phyloP scores from a whole-genome alignment of 2,797 vertebrate genomes.

The Miichthys miiuy region DNA sequence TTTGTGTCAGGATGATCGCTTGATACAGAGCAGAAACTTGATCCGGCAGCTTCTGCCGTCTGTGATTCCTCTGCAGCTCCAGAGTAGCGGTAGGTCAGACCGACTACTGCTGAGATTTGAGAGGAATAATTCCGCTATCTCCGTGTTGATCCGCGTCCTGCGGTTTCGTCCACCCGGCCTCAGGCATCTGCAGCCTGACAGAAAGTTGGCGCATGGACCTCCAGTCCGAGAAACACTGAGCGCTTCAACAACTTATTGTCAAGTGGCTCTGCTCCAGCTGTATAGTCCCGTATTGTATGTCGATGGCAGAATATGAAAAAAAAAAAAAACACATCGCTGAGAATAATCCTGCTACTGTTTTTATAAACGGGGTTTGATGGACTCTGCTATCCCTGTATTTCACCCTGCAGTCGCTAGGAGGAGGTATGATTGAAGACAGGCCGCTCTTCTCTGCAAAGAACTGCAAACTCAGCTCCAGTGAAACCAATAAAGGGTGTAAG shows the following conservation, averaged over 20 bases:
- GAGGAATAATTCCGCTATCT: constrained; percentile 63
- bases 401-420: constrained; percentile 76
- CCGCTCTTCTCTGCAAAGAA: not conserved
- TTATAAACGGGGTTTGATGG: constrained; percentile 1
- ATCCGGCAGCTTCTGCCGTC: constrained; percentile 15
- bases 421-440: constrained; percentile 68
- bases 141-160: constrained; percentile 60
- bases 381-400: constrained; percentile 52
- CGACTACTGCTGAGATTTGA: constrained; percentile 50
- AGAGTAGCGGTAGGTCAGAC: constrained; percentile 39
- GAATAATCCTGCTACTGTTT: constrained; percentile 18
- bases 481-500: not conserved
- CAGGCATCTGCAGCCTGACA: constrained; percentile 58
- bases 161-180: constrained; percentile 54
- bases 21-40: constrained; percentile 4
- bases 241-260: not conserved
- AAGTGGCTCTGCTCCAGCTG: not conserved
- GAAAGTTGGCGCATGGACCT: constrained; percentile 53
- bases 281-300: not conserved
- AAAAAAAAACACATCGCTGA: not conserved
- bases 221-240: not conserved
- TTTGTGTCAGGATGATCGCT: not conserved
- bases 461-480: not conserved
- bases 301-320: not conserved
- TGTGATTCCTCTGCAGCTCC: constrained; percentile 35